Base-by-base conservation (phyloP, 2,888 invertebrate species). In the Amiota mariae region DNA sequence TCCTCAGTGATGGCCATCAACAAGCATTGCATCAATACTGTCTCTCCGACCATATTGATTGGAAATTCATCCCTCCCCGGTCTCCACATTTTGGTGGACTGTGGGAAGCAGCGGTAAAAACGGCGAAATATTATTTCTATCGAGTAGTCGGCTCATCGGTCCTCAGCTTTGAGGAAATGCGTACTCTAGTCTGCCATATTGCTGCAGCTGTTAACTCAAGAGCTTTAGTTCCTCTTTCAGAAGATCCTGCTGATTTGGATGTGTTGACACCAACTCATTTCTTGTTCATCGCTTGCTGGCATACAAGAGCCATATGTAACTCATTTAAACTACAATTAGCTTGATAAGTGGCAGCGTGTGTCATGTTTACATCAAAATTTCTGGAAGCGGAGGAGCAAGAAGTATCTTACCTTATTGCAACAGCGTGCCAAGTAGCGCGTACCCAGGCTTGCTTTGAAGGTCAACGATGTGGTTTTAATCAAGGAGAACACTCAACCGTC, bases 231-330 rank as follows among this genome's bases (percentile, higher is more conserved):
- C 36, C 36, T 61, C 24, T n/a, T n/a, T 18, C 61, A 61, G 61
- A 61, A 13, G 24, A 20, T 61, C 61, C 61, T 24, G 61, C 61
- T 18, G 61, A 61, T 24, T 36, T 61, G 13, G 61, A 61, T 61
- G 61, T 77, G 2, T 64, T 73, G 0, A 75, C 68, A 8, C 68
- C 68, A 56, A 36, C 72, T 9, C 61, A 68, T 48, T 72, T 72
- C 61, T 57, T 72, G 75, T 9, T 13, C 61, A 12, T 68, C 49
- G 47, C 72, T 12, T 12, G 70, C 71, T 0, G 49, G 61, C 3
- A 72, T 76, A 51, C 20, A 36, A 8, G 72, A 76, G 54, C 68
- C 77, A 18, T 74, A 87, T 79, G 0, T 83, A 75, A 8, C 76
- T 2, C 70, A 73, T 48, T 71, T 78, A 15, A 72, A 74, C 71